phyloP scores from a whole-genome alignment of 2,797 vertebrate species.

The Sebastes trivittatus region DNA sequence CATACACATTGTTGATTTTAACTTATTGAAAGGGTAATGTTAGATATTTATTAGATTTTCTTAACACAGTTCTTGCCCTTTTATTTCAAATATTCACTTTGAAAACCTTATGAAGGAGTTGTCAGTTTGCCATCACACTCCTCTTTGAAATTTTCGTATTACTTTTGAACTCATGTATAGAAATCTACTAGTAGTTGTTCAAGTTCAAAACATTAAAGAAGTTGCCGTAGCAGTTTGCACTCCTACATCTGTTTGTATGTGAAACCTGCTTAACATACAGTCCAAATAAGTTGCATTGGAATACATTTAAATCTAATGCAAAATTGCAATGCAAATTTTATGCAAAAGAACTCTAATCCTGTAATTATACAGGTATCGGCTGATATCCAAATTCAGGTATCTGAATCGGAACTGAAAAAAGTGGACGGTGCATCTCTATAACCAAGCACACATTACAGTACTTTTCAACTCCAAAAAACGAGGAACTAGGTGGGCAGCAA shows the following conservation, averaged over 20 bases:
- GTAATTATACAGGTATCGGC: not conserved
- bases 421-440: not conserved
- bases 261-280: not conserved
- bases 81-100: not conserved
- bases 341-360: not conserved
- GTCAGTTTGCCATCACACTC: not conserved
- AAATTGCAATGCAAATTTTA: not conserved
- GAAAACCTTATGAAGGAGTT: not conserved
- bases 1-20: not conserved
- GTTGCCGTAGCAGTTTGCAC: not conserved
- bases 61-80: not conserved
- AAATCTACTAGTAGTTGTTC: not conserved
- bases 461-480: not conserved
- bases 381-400: not conserved
- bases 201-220: not conserved
- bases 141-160: not conserved
- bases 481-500: not conserved
- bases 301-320: not conserved
- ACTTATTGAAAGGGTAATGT: not conserved
- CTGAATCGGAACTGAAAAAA: not conserved
- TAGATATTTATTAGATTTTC: not conserved
- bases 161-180: not conserved
- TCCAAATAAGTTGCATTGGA: not conserved
- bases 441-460: not conserved
- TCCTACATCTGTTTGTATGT: not conserved